Base-by-base conservation (phyloP, 2,888 invertebrate species). In the Venustoraphidia nigricollis region DNA sequence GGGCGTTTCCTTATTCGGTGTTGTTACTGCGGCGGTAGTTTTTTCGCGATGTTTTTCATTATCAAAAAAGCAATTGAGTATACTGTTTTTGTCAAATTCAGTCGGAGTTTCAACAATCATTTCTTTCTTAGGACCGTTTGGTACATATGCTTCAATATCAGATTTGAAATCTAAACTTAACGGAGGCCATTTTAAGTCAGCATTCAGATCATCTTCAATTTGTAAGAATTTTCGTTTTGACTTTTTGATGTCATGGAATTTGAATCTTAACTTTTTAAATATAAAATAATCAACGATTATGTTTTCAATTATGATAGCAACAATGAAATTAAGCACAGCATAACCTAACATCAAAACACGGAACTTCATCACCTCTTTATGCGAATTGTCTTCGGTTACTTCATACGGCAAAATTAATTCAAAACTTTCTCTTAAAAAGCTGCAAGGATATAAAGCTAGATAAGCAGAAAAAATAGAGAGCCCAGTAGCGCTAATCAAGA, bases 361-460 rank as follows among this genome's bases (percentile, higher is more conserved):
- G 2, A 56, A 47, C 9, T 36, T 10, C 8, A 14, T 43, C 13
- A 40, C 10, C 38, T 34, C n/a, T 14, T 27, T 36, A 42, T 42
- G 42, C 10, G 34, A 34, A 34, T 40, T 36, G 38, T 34, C 37
- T n/a, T 34, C 36, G n/a, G 35, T 27, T 14, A 13, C n/a, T 27
- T 74, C 70, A 0, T 76, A 73, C 0, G 89, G 87, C 59, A 85
- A 65, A 48, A 70, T 66, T 0, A 91, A 63, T 57, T 87, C 77
- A 34, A 91, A 71, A 48, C 77, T 68, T 0, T 64, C 51, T 0
- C 62, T 53, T 1, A 75, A 47, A 71, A 71, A 73, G 1, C 62
- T 35, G 0, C 68, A 66, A 0, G 77, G 73, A 45, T 64, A 62
- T 11, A 73, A 46, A 1, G 70, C 66, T 14, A 77, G 67, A 54